Percentiles rank a stretch among this genome's conserved stretches.
Conservation (phyloP, 30 jellyfish, hydroid and myxozoan genomes). For the Rhopilema esculentum region DNA sequence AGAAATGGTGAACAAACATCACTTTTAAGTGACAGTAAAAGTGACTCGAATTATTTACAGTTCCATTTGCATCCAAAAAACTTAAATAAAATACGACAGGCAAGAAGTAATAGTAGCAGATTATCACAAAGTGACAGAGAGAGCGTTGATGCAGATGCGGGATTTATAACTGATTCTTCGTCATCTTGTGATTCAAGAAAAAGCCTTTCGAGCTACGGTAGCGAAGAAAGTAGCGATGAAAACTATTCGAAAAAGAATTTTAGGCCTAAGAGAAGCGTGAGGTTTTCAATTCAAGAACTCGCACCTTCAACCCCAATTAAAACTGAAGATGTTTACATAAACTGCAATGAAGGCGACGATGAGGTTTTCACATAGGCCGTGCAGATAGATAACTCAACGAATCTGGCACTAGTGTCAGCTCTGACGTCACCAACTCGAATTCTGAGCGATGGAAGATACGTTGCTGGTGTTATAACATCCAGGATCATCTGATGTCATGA, state of each 20-base stretch:
- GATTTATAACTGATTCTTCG: slow-evolving; percentile 55
- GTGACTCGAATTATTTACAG: slow-evolving; percentile 1
- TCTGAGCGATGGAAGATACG: too few species aligned
- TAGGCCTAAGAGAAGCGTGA: slow-evolving; percentile 53
- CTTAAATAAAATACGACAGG: neutral
- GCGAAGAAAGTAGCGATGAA: slow-evolving; percentile 77
- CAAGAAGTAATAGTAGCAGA: slow-evolving; percentile 10
- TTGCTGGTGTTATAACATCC: too few species aligned
- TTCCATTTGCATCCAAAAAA: slow-evolving; percentile 37
- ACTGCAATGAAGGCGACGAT: slow-evolving; percentile 26
- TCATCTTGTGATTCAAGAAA: slow-evolving; percentile 65
- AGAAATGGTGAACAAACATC: slow-evolving; percentile 13
- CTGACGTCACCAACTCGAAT: too few species aligned
- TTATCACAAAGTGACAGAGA: slow-evolving; percentile 30
- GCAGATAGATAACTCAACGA: neutral
- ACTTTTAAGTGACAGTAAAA: neutral
- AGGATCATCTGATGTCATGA: too few species aligned
- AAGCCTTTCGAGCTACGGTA: slow-evolving; percentile 59
- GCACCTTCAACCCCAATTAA: neutral
- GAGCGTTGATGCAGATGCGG: slow-evolving; percentile 66
- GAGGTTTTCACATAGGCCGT: slow-evolving; percentile 58
- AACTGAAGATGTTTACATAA: neutral
- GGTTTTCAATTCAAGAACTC: slow-evolving; percentile 41
- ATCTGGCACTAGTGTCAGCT: too few species aligned
- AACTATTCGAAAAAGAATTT: slow-evolving; percentile 17